Percentiles rank a stretch among this genome's conserved stretches.
Evolutionary conservation across 1,140 invertebrate genomes (phyloP).

Genomic region (Coenobita brevimanus): DNA sequence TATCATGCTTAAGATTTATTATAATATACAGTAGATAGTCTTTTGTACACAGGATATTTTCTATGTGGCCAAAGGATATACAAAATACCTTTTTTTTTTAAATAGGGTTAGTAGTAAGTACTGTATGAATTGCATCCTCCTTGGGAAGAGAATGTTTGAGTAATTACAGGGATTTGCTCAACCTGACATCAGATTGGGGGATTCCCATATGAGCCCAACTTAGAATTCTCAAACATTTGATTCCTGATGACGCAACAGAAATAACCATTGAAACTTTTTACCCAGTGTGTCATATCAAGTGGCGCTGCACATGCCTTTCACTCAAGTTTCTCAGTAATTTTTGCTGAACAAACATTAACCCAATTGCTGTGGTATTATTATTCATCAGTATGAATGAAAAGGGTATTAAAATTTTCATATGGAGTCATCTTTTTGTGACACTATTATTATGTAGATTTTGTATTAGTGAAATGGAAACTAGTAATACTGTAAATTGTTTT

Average conservation of each 20-base stretch:
- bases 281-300: too few relatives aligned
- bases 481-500: too few relatives aligned
- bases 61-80: constrained; percentile 6
- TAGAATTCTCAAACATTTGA: background rate
- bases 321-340: too few relatives aligned
- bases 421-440: too few relatives aligned
- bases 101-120: background rate
- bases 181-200: background rate
- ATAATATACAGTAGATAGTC: constrained; percentile 28
- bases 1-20: constrained; percentile 27
- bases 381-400: too few relatives aligned
- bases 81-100: background rate
- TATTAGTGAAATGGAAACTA: too few relatives aligned
- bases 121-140: background rate
- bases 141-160: constrained; percentile 38
- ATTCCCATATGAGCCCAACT: constrained; percentile 45
- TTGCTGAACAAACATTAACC: too few relatives aligned
- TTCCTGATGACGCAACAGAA: background rate
- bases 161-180: constrained; percentile 14
- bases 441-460: too few relatives aligned
- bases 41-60: constrained; percentile 30
- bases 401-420: too few relatives aligned
- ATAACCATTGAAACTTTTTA: too few relatives aligned
- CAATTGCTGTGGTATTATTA: too few relatives aligned
- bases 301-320: too few relatives aligned